A percentile compares a stretch with the other conserved stretches of the same genome.
Conservation (phyloP, 2,888 invertebrate species). For the Cistogaster globosa region DNA sequence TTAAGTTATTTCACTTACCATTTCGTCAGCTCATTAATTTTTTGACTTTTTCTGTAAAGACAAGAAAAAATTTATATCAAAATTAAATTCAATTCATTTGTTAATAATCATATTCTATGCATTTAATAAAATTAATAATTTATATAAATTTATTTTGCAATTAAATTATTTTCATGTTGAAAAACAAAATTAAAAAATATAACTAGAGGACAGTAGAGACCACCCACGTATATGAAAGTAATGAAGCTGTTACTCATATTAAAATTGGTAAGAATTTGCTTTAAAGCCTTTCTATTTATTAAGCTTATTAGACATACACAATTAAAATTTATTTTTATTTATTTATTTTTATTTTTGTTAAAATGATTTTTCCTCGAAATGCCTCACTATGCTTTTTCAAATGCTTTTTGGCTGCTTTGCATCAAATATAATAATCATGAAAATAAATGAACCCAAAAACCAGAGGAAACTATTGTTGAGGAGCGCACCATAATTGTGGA, state of each 20-base stretch:
- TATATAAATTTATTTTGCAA: conserved; percentile 51
- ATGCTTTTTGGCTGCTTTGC: conserved; percentile 76
- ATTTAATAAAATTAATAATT: conserved; percentile 3
- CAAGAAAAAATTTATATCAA: conserved; percentile 7
- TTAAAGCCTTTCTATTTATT: conserved; percentile 48
- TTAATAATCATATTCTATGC: conserved; percentile 10
- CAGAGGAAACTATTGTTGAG: conserved; percentile 82
- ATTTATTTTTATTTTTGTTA: conserved; percentile 45
- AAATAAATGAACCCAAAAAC: conserved; percentile 57
- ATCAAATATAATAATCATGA: conserved; percentile 57
- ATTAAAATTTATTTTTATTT: conserved; percentile 30
- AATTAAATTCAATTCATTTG: conserved; percentile 14
- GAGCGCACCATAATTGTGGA: conserved; percentile 82
- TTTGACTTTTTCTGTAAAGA: conserved; percentile 53
- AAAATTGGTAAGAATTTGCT: conserved; percentile 81
- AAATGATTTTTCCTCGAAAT: conserved; percentile 25
- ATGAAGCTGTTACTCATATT: conserved; percentile 82
- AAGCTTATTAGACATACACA: conserved; percentile 62
- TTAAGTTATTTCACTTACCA: conserved; percentile 29
- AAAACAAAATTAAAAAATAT: conserved; percentile 46
- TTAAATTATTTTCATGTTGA: conserved; percentile 65
- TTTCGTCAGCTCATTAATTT: not conserved
- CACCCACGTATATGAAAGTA: conserved; percentile 81
- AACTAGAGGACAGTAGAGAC: conserved; percentile 82
- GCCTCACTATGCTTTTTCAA: conserved; percentile 66